Base-by-base conservation (phyloP, 1,140 invertebrate genomes). In the Rhizoglyphus robini region DNA sequence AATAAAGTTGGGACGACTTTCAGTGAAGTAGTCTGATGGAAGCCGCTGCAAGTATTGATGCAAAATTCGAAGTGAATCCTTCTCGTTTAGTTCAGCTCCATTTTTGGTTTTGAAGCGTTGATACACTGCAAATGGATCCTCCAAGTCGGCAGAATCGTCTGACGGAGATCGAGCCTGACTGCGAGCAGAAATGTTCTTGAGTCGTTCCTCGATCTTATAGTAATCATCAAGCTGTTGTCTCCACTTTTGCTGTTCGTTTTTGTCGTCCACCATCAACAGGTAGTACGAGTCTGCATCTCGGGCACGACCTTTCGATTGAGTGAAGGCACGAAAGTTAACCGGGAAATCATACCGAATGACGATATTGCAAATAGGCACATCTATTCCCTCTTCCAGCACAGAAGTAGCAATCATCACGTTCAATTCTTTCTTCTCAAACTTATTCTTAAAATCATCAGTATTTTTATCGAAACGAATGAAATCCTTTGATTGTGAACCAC, bases 381-480 rank as follows among this genome's bases (percentile, higher is more conserved):
- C 89, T n/a, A 93, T 80, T 11, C 88, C 88, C 76, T 91, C 88
- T 75, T 93, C 88, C 4, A 91, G 73, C 23, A 89, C 81, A 66
- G 80, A 80, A 30, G 88, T 89, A 1, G 91, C 85, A 54, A 99
- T 82, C 29, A 99, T 79, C 13, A 99, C 77, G 78, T 99, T 99
- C 71, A 91, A 88, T 73, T 96, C 89, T 68, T 88, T 85, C 29
- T 71, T 88, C n/a, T 93, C 82, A 76, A 98, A 99, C 67, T 84
- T 86, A n/a, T 48, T 13, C 41, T 4, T 1, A 36, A 13, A 30
- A 20, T 36, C 1, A 27, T 11, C 25, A 20, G 15, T 29, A 23
- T 46, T 13, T 13, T 20, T 18, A 31, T 47, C 38, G 31, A 48
- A 49, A 13, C 20, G 11, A 48, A 51, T 49, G n/a, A 30, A 49